Percentiles rank a stretch among this genome's conserved stretches.
phyloP scores from a whole-genome alignment of 1,140 invertebrate species.

The Drosophila murphyi region DNA sequence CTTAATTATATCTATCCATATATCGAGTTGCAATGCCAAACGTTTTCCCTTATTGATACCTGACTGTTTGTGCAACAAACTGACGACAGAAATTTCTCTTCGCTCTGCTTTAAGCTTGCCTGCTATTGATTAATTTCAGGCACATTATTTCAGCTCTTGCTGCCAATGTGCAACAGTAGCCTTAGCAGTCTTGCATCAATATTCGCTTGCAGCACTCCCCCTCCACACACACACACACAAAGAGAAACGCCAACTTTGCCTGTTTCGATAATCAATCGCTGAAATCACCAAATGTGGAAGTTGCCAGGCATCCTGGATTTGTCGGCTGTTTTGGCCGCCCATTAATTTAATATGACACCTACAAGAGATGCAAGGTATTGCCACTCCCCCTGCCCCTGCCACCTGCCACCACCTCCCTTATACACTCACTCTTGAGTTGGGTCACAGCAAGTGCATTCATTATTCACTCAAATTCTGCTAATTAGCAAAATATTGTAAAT shows the following conservation, averaged over 20 bases:
- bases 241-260: neutral
- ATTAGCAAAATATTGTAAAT: constrained; percentile 83
- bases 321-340: constrained; percentile 38
- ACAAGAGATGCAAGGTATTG: constrained; percentile 28
- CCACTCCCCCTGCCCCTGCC: neutral
- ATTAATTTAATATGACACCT: constrained; percentile 81
- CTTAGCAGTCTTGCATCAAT: neutral
- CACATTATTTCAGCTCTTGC: constrained; percentile 22
- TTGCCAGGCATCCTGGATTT: constrained; percentile 12
- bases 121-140: constrained; percentile 33
- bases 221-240: neutral
- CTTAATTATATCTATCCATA: neutral
- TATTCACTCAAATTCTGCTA: constrained; percentile 81
- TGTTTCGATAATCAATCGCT: constrained; percentile 41
- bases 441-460: constrained; percentile 62
- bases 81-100: constrained; percentile 2
- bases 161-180: constrained; percentile 38
- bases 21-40: neutral
- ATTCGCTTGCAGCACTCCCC: neutral
- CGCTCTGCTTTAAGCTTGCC: neutral
- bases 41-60: neutral
- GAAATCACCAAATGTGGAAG: constrained; percentile 34
- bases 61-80: neutral
- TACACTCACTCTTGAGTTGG: constrained; percentile 21
- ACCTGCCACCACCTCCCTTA: neutral